These are phyloP conservation scores for Heliornis fulica DNA, from an alignment of 2,113 vertebrate species.

Conservation along the genomic window DNA sequence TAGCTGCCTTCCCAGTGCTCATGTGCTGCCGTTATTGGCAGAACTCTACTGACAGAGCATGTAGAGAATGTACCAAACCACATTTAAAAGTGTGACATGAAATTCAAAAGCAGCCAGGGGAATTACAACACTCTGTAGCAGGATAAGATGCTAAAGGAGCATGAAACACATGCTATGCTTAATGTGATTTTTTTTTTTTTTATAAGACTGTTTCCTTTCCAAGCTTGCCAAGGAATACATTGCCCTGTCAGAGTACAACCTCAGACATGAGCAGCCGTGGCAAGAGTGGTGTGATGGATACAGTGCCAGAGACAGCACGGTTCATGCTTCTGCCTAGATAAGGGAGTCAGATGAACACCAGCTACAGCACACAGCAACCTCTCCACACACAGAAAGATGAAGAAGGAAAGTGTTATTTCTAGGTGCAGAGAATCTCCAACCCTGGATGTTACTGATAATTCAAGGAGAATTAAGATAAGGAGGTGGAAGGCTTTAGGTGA, in stretches of 20 bases:
- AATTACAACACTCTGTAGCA: constrained; percentile 55
- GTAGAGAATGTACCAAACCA: constrained; percentile 62
- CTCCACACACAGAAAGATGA: neutral
- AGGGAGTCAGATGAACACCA: neutral
- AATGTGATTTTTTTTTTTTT: constrained; percentile 48
- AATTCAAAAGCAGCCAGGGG: constrained; percentile 65
- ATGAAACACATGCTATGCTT: constrained; percentile 63
- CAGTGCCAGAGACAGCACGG: neutral
- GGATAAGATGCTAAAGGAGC: constrained; percentile 56
- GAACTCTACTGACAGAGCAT: constrained; percentile 62
- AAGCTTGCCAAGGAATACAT: neutral
- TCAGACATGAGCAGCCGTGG: neutral
- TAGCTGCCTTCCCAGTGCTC: neutral
- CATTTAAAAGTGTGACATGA: constrained; percentile 61
- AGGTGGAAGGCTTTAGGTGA: neutral
- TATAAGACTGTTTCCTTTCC: neutral
- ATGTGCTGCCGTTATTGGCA: constrained; percentile 12
- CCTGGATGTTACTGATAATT: neutral
- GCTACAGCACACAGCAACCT: neutral
- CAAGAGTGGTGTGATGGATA: neutral
- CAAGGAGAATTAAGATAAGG: neutral
- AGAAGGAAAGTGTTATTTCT: neutral
- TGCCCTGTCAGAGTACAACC: neutral
- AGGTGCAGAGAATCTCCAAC: neutral
- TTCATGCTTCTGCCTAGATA: neutral